Evolutionary conservation across 2,888 invertebrate species (phyloP), one percentile per base, ranked within the genome.

Genomic region (Temnothorax rugatulus): DNA sequence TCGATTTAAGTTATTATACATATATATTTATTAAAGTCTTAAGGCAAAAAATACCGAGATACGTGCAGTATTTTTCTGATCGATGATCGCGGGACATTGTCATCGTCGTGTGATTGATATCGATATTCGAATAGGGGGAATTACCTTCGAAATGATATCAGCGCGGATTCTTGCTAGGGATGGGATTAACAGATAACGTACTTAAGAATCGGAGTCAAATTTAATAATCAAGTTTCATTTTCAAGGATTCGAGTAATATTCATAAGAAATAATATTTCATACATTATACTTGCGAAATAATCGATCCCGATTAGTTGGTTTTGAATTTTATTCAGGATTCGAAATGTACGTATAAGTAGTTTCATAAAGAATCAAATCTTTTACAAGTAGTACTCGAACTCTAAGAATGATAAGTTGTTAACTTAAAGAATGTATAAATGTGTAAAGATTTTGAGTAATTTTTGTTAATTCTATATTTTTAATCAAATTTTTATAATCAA

Each of bases 111-210:
- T 8, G 29, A 64, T 64, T 25, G 50, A 52, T 52, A 25, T 75
- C 29, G 66, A 52, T 52, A 52, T 52, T 47, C 15, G n/a, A 63
- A 54, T 18, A 15, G 13, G 13, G 7, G 9, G n/a, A 38, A n/a
- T 38, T 34, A 44, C 41, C 68, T 54, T n/a, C n/a, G 52, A 15
- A 21, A 38, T 76, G 13, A 18, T 41, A 38, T 29, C 66, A 47
- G 29, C 54, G 9, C 21, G 82, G 61, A 79, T 86, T 61, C 83
- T 76, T 79, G 82, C 82, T 54, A 21, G 9, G 21, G 9, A 54
- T 54, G 52, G n/a, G n/a, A 54, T 54, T 54, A 54, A n/a, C 7
- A n/a, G 9, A n/a, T 7, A 52, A 21, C 21, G 4, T 50, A 5
- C 18, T 52, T 52, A 54, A 54, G 21, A 54, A 18, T 50, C 50